Base-by-base conservation (phyloP, 1,140 invertebrate species). In the Tribolium castaneum region DNA sequence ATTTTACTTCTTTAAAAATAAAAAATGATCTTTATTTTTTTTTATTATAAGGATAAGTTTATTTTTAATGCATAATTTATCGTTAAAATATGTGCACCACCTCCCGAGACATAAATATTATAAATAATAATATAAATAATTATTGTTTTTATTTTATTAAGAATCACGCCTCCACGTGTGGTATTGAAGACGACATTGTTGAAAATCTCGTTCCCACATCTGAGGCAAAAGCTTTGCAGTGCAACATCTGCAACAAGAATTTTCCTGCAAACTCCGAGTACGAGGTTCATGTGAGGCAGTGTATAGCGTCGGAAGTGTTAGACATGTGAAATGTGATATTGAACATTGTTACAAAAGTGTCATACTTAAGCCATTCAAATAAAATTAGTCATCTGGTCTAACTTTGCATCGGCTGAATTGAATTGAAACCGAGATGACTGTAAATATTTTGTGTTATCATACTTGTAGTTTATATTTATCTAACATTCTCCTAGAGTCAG, bases 251-350 rank as follows among this genome's bases (percentile, higher is more conserved):
- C 30, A 22, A 66, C 30, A n/a, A 35, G n/a, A 3, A 34, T 0
- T 66, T 35, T 30, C 3, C n/a, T 0, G n/a, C 19, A n/a, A 35
- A 34, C 30, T n/a, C 25, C 1, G 30, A 66, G 12, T 66, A 13
- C 12, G 59, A 66, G 9, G 25, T 35, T 6, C 59, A 66, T 12
- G 25, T 35, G 9, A 66, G 34, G 30, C 25, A 66, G 7, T 66
- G 59, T 30, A 35, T 66, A 9, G 22, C 56, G 3, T 19, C 12
- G 13, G 25, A 30, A 19, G 16, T 12, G n/a, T 1, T 13, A 66
- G 30, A 66, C 9, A 66, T 66, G 0, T 66, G 30, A 39, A 30
- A 66, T 66, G 59, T 66, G 59, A 66, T 66, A 66, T 12, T 35
- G 54, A 66, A 30, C 14, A 39, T 66, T 66, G 4, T 22, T 35